Conservation (phyloP, 2,113 vertebrate species). For the Ornithorhynchus anatinus region DNA sequence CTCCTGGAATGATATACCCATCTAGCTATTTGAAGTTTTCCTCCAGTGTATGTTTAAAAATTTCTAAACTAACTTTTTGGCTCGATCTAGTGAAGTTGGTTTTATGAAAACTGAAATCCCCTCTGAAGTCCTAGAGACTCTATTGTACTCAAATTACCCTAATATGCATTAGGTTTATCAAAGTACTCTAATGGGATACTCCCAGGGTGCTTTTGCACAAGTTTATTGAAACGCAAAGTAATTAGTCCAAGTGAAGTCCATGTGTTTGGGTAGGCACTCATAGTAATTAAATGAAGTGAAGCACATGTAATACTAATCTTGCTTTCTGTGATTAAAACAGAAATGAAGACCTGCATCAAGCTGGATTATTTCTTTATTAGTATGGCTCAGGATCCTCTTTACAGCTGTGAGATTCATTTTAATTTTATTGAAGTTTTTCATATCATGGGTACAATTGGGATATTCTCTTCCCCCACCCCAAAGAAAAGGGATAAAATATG, state of each 20-base stretch:
- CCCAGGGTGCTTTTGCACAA: neutral
- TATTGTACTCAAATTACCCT: neutral
- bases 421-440: conserved; percentile 35
- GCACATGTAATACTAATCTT: conserved; percentile 37
- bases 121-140: neutral
- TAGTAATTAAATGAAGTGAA: conserved; percentile 48
- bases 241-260: conserved; percentile 22
- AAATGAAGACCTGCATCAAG: conserved; percentile 59
- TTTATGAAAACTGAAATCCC: too few relatives aligned
- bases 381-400: conserved; percentile 31
- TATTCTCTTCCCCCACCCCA: neutral
- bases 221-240: conserved; percentile 29
- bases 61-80: too few relatives aligned
- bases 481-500: neutral
- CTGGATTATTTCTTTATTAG: conserved; percentile 57
- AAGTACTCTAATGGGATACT: neutral
- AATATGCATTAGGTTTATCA: neutral
- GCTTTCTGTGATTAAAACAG: conserved; percentile 10
- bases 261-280: conserved; percentile 14
- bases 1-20: too few relatives aligned
- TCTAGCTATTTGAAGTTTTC: too few relatives aligned
- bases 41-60: too few relatives aligned
- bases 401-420: conserved; percentile 43
- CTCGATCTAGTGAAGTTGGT: too few relatives aligned
- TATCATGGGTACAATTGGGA: conserved; percentile 14